Conservation (phyloP, 1,140 invertebrate genomes). For the Lordiphosa clarofinis region DNA sequence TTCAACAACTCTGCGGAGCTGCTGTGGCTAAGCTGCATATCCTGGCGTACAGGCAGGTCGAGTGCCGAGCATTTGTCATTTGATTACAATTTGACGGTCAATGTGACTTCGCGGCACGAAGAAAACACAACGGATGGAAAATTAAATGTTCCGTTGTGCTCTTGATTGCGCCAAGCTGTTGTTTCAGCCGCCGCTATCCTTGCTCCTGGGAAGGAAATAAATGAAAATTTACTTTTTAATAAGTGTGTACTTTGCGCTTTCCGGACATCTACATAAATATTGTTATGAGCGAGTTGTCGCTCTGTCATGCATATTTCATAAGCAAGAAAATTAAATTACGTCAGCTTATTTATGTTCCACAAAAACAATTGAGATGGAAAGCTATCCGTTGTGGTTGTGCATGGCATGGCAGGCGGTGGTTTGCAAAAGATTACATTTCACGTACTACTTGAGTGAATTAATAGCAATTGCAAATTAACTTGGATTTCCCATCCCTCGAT, state of each 20-base stretch:
- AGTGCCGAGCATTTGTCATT: slow-evolving; percentile 60
- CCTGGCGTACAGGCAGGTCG: slow-evolving; percentile 1
- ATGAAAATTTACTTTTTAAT: slow-evolving; percentile 51
- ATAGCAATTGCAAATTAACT: too few species aligned
- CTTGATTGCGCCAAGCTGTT: slow-evolving; percentile 49
- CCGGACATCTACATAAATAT: slow-evolving; percentile 36
- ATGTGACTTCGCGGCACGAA: slow-evolving; percentile 30
- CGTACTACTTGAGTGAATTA: too few species aligned
- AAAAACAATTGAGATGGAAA: slow-evolving; percentile 9
- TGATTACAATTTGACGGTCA: slow-evolving; percentile 68
- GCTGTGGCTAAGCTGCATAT: slow-evolving; percentile 1
- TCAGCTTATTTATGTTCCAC: slow-evolving; percentile 12
- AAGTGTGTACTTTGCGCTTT: slow-evolving; percentile 47
- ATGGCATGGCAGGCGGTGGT: background rate
- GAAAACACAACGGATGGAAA: slow-evolving; percentile 22
- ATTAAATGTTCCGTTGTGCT: slow-evolving; percentile 44
- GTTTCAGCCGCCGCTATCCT: slow-evolving; percentile 31
- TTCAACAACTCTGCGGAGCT: slow-evolving; percentile 27
- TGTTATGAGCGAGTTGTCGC: slow-evolving; percentile 47
- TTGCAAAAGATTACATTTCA: background rate
- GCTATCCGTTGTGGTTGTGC: slow-evolving; percentile 1
- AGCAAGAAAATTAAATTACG: slow-evolving; percentile 53
- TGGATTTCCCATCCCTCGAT: too few species aligned
- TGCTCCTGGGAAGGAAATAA: slow-evolving; percentile 25
- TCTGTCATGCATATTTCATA: slow-evolving; percentile 51